A percentile compares a stretch with the other conserved stretches of the same genome.
These are phyloP conservation scores for Tiphia femorata DNA, from an alignment of 2,888 invertebrate genomes.

Conservation along the genomic window DNA sequence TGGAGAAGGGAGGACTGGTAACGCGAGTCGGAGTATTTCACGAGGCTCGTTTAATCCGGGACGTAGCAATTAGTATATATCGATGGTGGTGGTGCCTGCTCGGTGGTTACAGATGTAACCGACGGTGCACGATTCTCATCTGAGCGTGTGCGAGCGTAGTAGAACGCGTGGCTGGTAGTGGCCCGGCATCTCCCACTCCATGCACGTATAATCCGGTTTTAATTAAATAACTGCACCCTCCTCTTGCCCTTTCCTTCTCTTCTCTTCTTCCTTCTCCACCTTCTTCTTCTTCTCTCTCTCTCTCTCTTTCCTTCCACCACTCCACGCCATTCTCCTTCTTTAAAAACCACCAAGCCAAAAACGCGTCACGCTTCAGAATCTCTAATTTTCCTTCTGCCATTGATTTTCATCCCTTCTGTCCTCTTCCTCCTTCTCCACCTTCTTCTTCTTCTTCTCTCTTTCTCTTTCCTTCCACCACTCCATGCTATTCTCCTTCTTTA, in stretches of 20 bases:
- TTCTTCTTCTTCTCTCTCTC: neutral
- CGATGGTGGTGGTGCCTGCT: conserved; percentile 47
- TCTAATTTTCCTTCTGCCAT: too few species aligned
- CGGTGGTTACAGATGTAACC: conserved; percentile 46
- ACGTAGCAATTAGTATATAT: conserved; percentile 59
- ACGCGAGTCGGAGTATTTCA: conserved; percentile 37
- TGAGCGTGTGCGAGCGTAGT: too few species aligned
- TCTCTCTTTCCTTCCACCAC: conserved; percentile 2
- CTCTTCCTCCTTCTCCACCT: conserved; percentile 12
- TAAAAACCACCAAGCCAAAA: too few species aligned
- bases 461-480: neutral
- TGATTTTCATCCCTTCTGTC: conserved; percentile 10
- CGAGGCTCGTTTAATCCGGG: conserved; percentile 51
- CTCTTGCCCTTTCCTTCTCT: conserved; percentile 9
- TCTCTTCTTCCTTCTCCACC: conserved; percentile 18
- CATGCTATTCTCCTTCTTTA: neutral
- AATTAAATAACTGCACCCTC: conserved; percentile 61
- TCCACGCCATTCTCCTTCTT: neutral
- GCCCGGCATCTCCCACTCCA: conserved; percentile 16
- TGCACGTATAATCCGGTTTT: conserved; percentile 65
- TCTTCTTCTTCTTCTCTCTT: neutral
- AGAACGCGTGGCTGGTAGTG: conserved; percentile 4
- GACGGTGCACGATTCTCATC: too few species aligned
- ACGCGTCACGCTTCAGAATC: too few species aligned
- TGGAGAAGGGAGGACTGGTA: too few species aligned